These are phyloP conservation scores for Philaethria dido DNA, from an alignment of 2,888 invertebrate species.

Conservation along the genomic window DNA sequence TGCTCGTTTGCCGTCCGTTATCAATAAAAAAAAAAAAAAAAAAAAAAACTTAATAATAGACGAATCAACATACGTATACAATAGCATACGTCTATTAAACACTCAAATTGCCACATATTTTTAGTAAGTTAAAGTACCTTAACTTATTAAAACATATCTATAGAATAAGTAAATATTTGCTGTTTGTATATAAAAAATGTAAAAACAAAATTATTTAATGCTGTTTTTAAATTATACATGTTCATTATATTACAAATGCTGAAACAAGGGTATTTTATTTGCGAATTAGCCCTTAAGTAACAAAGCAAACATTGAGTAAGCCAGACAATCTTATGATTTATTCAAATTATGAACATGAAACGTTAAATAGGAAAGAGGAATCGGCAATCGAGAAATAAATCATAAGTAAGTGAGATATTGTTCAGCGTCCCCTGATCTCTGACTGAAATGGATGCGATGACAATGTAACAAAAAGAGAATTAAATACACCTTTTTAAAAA, in stretches of 20 bases:
- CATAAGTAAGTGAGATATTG: constrained; percentile 74
- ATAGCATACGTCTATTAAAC: neutral
- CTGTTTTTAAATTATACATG: neutral
- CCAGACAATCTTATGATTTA: constrained; percentile 5
- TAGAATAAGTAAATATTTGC: too few species aligned
- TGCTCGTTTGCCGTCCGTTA: too few species aligned
- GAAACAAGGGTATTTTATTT: neutral
- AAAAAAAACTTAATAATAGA: too few species aligned
- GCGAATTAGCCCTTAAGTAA: neutral
- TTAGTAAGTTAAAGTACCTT: too few species aligned
- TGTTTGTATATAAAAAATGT: too few species aligned
- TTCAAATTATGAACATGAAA: constrained; percentile 53
- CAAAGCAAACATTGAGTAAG: neutral
- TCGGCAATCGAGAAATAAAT: constrained; percentile 70
- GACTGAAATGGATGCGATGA: constrained; percentile 68
- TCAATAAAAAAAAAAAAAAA: too few species aligned
- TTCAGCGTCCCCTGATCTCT: constrained; percentile 57
- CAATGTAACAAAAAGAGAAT: constrained; percentile 64
- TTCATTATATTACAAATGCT: neutral
- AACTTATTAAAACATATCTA: too few species aligned
- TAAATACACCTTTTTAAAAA: constrained; percentile 52
- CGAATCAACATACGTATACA: too few species aligned
- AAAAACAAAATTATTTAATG: too few species aligned
- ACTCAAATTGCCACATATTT: neutral
- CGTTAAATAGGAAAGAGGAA: constrained; percentile 59